Base-by-base conservation (phyloP, 1,140 invertebrate species). In the Plutomurus gul region DNA sequence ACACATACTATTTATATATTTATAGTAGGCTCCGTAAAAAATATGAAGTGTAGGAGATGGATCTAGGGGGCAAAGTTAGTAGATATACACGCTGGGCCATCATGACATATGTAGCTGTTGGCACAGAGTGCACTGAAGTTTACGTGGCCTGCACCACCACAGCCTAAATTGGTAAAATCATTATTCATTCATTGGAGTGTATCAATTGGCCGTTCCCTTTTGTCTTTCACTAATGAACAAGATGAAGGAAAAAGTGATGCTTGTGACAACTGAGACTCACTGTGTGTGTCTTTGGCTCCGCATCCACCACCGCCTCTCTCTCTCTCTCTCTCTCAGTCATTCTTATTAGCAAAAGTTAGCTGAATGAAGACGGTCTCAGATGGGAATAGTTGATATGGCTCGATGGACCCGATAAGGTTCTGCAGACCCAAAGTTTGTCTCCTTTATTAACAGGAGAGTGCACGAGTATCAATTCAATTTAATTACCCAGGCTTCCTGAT, bases 381-480 rank as follows among this genome's bases (percentile, higher is more conserved):
- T 77, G 76, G 76, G 76, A 77, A 77, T 78, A 51, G 65, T 72
- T 78, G 70, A 78, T 78, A 74, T 60, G 77, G 76, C 70, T 78
- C 76, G 76, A 78, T 78, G 76, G 46, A 51, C 70, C 40, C 60
- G 76, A 78, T 78, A 78, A 49, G 40, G 20, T 16, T 39, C 47
- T 65, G 51, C 65, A 25, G 46, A 43, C 25, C 25, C 27, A 78
- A 78, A 78, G 71, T 74, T 78, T 74, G 30, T 74, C 65, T 77
- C 65, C 13, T 74, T 70, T 78, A 70, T 74, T 73, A 72, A 76
- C 40, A 76, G 33, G 71, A 56, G 22, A 75, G 77, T 60, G 49
- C 33, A 71, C 37, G 36, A 49, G 73, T 56, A 79, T 80, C 74
- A 80, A 80, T 72, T 80, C 74, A 80, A 80, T 80, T 80, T 76